Evolutionary conservation across 2,888 invertebrate genomes (phyloP).

Genomic region (Drosophila kambysellisi): DNA sequence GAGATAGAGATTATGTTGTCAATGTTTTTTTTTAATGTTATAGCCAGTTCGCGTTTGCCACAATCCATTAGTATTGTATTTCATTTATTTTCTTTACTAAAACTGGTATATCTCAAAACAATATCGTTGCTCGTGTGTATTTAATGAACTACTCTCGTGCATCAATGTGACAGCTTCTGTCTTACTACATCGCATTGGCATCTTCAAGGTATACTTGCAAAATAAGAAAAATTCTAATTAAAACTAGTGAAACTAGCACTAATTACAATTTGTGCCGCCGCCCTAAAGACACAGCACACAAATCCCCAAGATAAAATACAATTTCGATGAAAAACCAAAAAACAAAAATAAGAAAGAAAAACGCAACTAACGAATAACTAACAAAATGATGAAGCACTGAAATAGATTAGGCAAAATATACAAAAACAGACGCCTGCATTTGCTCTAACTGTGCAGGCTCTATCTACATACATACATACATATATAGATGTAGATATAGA

Average conservation of each 20-base stretch:
- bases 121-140: conserved; percentile 2
- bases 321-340: conserved; percentile 50
- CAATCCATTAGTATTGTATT: background rate
- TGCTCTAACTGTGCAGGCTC: conserved; percentile 44
- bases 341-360: conserved; percentile 1
- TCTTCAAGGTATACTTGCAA: conserved; percentile 64
- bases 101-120: background rate
- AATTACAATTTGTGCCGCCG: conserved; percentile 75
- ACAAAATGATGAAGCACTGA: conserved; percentile 64
- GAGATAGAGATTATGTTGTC: background rate
- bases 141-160: conserved; percentile 30
- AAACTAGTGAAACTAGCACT: conserved; percentile 66
- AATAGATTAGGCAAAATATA: conserved; percentile 72
- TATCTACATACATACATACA: conserved; percentile 16
- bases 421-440: conserved; percentile 42
- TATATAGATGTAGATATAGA: conserved; percentile 32
- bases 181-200: conserved; percentile 52
- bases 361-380: conserved; percentile 19
- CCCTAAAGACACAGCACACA: conserved; percentile 58
- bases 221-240: conserved; percentile 67
- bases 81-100: background rate
- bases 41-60: background rate
- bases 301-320: conserved; percentile 44
- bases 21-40: background rate
- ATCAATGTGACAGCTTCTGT: conserved; percentile 30